Base-by-base conservation (phyloP, 2,797 vertebrate species). In the Pipistrellus nathusii region DNA sequence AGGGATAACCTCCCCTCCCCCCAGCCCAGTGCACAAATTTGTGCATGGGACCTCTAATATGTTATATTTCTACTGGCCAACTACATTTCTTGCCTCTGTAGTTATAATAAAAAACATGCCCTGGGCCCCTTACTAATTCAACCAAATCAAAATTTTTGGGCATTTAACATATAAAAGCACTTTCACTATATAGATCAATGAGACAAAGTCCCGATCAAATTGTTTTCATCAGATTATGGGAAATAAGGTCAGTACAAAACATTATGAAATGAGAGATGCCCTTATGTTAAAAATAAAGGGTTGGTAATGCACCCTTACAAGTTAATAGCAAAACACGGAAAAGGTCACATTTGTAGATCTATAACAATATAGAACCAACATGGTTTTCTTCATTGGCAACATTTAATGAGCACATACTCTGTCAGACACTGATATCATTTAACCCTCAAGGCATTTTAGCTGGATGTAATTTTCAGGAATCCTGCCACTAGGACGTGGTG, bases 211-310 rank as follows among this genome's bases (percentile, higher is more conserved):
- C 17, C 21, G 57, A 66, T 62, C 57, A 81, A 84, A 23, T 46
- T 92, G 46, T 12, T 32, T 87, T 80, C 62, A 87, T 68, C 72
- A 76, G 57, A 90, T 90, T 84, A 53, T 13, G 10, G n/a, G 23
- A 72, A 88, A 62, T 88, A 87, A 87, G 87, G 80, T 46, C 88
- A 57, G 5, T 88, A 38, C 13, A 81, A 51, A 75, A 83, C 20
- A 68, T 8, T 73, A 59, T 41, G 55, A 88, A 55, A 57, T 44
- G 13, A 59, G 14, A 87, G 8, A 41, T 68, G 23, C 35, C 23
- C 25, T 88, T 64, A 89, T 1, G 12, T 83, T 86, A 35, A 93
- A 93, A 88, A 78, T 27, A 91, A 76, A 91, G 23, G 6, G 59
- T 75, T 48, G 76, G 23, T 81, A 75, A 85, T 38, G 38, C 9